Base-by-base conservation (phyloP, 2,113 vertebrate genomes). In the Oriolus oriolus region DNA sequence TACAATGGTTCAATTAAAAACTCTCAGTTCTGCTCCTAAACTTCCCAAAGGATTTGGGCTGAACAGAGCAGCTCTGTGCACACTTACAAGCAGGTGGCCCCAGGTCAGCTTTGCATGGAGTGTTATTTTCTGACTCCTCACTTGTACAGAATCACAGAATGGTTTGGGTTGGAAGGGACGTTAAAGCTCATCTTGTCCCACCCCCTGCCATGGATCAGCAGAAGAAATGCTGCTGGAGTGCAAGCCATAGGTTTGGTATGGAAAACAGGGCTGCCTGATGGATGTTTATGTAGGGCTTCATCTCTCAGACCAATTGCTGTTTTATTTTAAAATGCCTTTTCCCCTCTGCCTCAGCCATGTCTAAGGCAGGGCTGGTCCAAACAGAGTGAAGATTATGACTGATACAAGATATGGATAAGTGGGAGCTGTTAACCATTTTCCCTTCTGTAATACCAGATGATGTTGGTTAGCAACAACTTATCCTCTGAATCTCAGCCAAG, bases 391-490 rank as follows among this genome's bases (percentile, higher is more conserved):
- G 88, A 85, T 60, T 61, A 74, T 44, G 74, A 84, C 65, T 94
- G 84, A 94, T 59, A 35, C 3, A 71, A 87, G 87, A 71, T 60
- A 59, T 53, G 60, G 94, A 73, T 85, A 96, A 92, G 84, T 57
- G 68, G 57, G 77, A 95, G 80, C 74, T 77, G 69, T 85, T 94
- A 95, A 87, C 87, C 9, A 10, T 60, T 84, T 89, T 93, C 88
- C 86, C 69, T 94, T 95, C 92, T 81, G 85, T 68, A 90, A 86
- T 31, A 79, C 86, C 92, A 91, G 88, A 93, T 94, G 93, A 97
- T 91, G 77, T 82, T 74, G 77, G 92, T 97, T 96, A 97, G 93
- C 78, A 96, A 91, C 93, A 96, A 96, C 61, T 94, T 87, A 78
- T 87, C 90, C 49, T 57, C 87, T 95, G 93, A 95, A 95, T 88